A percentile compares a stretch with the other conserved stretches of the same genome.
Evolutionary conservation across 1,140 invertebrate genomes (phyloP).

Genomic region (Lamellibrachia luymesi): DNA sequence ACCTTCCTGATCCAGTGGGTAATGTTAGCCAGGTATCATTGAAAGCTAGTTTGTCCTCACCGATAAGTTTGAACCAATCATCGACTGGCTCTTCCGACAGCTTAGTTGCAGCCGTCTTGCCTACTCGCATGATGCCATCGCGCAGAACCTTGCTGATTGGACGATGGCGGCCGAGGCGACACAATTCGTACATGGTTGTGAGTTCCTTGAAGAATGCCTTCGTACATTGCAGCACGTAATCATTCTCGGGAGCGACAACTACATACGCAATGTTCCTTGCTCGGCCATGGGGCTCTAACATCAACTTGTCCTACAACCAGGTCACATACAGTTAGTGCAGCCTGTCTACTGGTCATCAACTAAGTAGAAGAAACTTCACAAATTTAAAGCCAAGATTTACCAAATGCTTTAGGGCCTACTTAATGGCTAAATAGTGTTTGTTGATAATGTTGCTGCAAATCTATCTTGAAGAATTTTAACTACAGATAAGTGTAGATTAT

Average conservation of each 20-base stretch:
- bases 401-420: too few relatives aligned
- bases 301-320: constrained; percentile 71
- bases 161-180: constrained; percentile 83
- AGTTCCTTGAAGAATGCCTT: constrained; percentile 89
- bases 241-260: constrained; percentile 89
- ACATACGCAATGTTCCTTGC: constrained; percentile 90
- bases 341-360: too few relatives aligned
- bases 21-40: too few relatives aligned
- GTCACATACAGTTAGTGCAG: not conserved
- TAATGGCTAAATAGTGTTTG: too few relatives aligned
- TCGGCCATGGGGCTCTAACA: constrained; percentile 91
- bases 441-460: too few relatives aligned
- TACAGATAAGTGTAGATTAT: too few relatives aligned
- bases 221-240: constrained; percentile 75
- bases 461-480: too few relatives aligned
- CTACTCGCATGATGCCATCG: constrained; percentile 87
- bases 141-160: constrained; percentile 79
- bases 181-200: constrained; percentile 88
- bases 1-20: too few relatives aligned
- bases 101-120: constrained; percentile 66
- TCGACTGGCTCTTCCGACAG: constrained; percentile 74
- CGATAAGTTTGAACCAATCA: constrained; percentile 81
- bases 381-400: too few relatives aligned
- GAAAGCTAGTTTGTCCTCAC: constrained; percentile 29
- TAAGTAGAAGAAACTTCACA: too few relatives aligned